phyloP scores from a whole-genome alignment of 92 coral and sea anemone genomes.

The Porites cylindrica region DNA sequence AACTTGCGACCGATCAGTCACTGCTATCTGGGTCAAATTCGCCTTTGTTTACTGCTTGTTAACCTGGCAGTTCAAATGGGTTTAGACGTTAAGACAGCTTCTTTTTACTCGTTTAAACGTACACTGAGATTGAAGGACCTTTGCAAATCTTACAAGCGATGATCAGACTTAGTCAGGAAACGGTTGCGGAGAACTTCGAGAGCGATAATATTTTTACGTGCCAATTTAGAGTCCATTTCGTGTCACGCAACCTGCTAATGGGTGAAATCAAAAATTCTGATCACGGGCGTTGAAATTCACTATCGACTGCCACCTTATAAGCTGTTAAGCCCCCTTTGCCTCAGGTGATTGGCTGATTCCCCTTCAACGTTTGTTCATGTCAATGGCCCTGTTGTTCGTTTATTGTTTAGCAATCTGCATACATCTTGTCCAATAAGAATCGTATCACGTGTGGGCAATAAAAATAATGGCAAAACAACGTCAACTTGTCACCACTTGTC shows the following conservation, averaged over 20 bases:
- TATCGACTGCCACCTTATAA: conserved; percentile 4
- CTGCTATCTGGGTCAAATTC: background rate
- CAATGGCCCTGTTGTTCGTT: conserved; percentile 69
- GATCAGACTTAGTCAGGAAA: background rate
- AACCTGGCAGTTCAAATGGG: background rate
- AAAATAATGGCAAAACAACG: conserved; percentile 78
- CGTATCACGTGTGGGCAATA: conserved; percentile 80
- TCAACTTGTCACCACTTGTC: conserved; percentile 69
- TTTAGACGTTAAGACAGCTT: background rate
- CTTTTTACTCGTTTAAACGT: background rate
- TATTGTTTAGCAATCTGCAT: conserved; percentile 85
- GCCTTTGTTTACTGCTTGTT: background rate
- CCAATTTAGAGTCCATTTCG: conserved; percentile 16
- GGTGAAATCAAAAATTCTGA: conserved; percentile 22
- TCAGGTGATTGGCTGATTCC: conserved; percentile 25
- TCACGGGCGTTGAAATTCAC: conserved; percentile 27
- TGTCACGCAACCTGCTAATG: conserved; percentile 28
- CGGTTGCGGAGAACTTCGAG: conserved; percentile 1
- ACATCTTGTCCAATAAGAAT: conserved; percentile 79
- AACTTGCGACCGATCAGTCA: conserved; percentile 2
- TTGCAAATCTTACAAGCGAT: background rate
- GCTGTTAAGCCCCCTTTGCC: conserved; percentile 13
- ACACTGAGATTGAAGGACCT: background rate
- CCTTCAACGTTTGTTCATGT: conserved; percentile 51
- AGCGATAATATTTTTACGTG: background rate